phyloP scores from a whole-genome alignment of 2,888 invertebrate genomes.

The Nemotelus nigrinus region DNA sequence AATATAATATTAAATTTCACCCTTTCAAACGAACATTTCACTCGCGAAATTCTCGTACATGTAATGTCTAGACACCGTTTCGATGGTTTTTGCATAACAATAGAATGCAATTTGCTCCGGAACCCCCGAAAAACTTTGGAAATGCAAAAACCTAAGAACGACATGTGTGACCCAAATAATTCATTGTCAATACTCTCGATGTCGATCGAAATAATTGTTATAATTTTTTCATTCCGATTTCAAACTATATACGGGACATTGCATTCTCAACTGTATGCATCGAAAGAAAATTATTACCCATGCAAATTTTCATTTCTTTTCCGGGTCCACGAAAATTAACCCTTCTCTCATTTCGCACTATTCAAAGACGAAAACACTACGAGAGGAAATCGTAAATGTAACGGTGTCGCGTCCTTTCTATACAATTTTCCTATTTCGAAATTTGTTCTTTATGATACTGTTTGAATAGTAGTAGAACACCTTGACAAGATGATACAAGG shows the following conservation, averaged over 20 bases:
- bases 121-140: too few species aligned
- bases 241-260: not conserved
- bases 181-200: conserved; percentile 1
- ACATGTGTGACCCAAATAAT: conserved; percentile 37
- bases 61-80: too few species aligned
- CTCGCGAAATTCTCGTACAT: too few species aligned
- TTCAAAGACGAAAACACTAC: not conserved
- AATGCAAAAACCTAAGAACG: not conserved
- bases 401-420: not conserved
- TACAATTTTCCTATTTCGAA: not conserved
- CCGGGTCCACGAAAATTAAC: conserved; percentile 29
- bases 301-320: conserved; percentile 46
- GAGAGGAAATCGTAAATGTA: too few species aligned
- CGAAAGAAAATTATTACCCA: conserved; percentile 50
- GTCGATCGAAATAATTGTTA: conserved; percentile 3
- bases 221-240: not conserved
- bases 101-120: too few species aligned
- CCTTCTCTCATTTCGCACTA: conserved; percentile 34
- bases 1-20: too few species aligned
- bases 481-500: too few species aligned
- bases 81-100: too few species aligned
- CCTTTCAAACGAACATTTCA: too few species aligned
- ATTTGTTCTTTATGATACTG: not conserved
- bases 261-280: not conserved
- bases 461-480: not conserved